phyloP scores from a whole-genome alignment of 1,140 invertebrate genomes.

The Ostrea denselamellosa region DNA sequence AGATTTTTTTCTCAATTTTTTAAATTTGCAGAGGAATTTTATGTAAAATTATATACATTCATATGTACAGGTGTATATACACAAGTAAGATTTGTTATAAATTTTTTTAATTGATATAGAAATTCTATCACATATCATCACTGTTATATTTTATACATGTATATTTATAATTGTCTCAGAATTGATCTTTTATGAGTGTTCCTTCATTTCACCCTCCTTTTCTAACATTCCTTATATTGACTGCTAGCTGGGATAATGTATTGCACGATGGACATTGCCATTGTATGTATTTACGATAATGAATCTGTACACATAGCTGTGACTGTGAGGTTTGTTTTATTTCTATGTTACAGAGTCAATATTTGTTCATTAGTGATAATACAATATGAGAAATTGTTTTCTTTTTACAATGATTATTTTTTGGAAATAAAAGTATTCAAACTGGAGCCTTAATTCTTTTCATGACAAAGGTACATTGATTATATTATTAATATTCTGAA shows the following conservation, averaged over 20 bases:
- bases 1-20: neutral
- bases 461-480: neutral
- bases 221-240: neutral
- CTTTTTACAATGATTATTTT: slow-evolving; percentile 31
- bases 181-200: neutral
- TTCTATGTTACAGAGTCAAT: neutral
- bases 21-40: neutral
- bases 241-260: neutral
- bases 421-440: slow-evolving; percentile 4
- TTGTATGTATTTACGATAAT: neutral
- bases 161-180: neutral
- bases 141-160: neutral
- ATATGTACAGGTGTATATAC: neutral
- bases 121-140: neutral
- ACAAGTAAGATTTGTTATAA: neutral
- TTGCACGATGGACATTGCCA: neutral
- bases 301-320: slow-evolving; percentile 11
- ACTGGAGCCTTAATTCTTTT: neutral
- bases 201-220: neutral
- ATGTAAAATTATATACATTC: neutral
- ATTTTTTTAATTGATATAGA: neutral
- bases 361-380: neutral
- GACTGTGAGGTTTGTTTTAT: slow-evolving; percentile 15
- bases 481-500: neutral
- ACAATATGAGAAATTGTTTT: neutral